Conservation (phyloP, 2,797 vertebrate species). For the Manis crassicaudata region DNA sequence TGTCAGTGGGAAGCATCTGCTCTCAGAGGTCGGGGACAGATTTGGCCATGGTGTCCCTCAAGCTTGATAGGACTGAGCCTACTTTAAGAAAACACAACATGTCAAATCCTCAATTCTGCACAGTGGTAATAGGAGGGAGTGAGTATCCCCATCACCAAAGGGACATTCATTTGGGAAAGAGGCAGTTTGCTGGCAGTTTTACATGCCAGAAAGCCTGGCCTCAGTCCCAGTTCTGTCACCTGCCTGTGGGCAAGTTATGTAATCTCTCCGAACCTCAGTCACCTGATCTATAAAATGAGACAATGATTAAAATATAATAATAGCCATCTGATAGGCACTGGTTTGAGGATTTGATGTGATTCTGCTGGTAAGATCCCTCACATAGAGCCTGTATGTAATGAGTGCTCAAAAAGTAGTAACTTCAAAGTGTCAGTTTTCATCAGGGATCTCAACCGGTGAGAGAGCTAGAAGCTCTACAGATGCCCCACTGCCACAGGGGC, state of each 20-base stretch:
- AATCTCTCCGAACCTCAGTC: background rate
- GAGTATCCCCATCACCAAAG: background rate
- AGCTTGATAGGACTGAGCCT: background rate
- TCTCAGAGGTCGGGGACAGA: background rate
- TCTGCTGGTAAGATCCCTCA: background rate
- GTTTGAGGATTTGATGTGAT: background rate
- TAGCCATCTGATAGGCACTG: background rate
- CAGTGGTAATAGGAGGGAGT: background rate
- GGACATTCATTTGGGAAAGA: background rate
- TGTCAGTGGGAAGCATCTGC: background rate
- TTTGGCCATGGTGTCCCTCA: background rate
- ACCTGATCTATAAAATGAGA: background rate
- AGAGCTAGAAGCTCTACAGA: background rate
- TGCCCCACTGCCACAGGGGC: accelerated
- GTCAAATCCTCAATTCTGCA: background rate
- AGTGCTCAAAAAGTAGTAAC: background rate
- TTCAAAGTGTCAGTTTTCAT: accelerated
- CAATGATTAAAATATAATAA: background rate
- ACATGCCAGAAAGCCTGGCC: background rate
- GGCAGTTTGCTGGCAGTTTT: background rate
- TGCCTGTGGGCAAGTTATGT: background rate
- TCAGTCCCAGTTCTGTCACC: background rate
- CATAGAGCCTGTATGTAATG: accelerated
- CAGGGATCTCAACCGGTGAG: background rate
- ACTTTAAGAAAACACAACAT: background rate